These are phyloP conservation scores for Ammospiza caudacuta DNA, from an alignment of 2,113 vertebrate genomes.

Conservation along the genomic window DNA sequence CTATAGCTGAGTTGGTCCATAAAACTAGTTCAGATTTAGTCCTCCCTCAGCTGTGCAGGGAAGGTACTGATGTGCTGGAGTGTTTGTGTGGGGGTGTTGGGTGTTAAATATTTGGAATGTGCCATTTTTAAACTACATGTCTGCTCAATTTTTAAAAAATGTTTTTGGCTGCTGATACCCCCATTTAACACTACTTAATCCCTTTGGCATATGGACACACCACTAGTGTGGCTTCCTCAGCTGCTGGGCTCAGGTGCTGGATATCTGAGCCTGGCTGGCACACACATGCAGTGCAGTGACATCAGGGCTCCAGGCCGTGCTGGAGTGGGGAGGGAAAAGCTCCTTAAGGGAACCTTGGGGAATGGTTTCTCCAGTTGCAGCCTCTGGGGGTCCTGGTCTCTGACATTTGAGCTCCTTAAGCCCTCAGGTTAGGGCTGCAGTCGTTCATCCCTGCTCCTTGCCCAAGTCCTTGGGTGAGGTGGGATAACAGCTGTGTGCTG, in stretches of 20 bases:
- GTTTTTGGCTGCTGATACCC: background rate
- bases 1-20: rapidly evolving
- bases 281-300: rapidly evolving
- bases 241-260: background rate
- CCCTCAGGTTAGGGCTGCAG: background rate
- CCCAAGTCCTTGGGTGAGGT: rapidly evolving
- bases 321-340: background rate
- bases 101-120: background rate
- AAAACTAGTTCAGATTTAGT: rapidly evolving
- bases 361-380: background rate
- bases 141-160: too few relatives aligned
- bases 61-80: background rate
- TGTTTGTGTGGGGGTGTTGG: rapidly evolving
- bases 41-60: rapidly evolving
- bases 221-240: rapidly evolving
- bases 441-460: background rate
- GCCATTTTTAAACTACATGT: rapidly evolving
- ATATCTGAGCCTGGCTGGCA: background rate
- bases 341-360: background rate
- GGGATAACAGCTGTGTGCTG: rapidly evolving
- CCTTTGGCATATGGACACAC: background rate
- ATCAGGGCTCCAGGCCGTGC: background rate
- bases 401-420: background rate
- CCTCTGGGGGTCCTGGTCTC: background rate
- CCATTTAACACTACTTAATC: background rate